Percentiles rank a stretch among this genome's conserved stretches.
Conservation (phyloP, 1,140 invertebrate genomes). For the Caenorhabditis tropicalis region DNA sequence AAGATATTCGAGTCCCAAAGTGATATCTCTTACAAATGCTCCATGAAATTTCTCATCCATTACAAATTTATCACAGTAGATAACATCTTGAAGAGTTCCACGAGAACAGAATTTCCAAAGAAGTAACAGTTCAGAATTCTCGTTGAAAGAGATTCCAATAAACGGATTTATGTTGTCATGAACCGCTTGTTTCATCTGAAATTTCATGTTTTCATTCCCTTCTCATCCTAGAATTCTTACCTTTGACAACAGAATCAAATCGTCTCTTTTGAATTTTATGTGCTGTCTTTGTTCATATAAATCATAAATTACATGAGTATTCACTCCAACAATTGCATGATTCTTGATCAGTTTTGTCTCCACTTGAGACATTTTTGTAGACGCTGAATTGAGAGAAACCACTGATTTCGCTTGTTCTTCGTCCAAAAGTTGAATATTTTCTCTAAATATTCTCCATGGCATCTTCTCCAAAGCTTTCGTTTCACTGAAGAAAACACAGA, state of each 20-base stretch:
- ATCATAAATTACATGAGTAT: slow-evolving; percentile 70
- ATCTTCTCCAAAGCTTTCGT: slow-evolving; percentile 62
- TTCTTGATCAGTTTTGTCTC: slow-evolving; percentile 65
- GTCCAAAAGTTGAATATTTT: slow-evolving; percentile 67
- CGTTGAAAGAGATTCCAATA: slow-evolving; percentile 69
- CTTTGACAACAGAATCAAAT: slow-evolving; percentile 62
- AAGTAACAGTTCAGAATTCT: slow-evolving; percentile 68
- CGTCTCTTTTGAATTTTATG: slow-evolving; percentile 63
- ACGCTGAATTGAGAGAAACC: slow-evolving; percentile 67
- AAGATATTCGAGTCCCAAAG: slow-evolving; percentile 69
- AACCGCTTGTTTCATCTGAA: slow-evolving; percentile 63
- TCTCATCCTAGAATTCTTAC: background rate
- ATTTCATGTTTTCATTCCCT: background rate
- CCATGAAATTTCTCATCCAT: slow-evolving; percentile 70
- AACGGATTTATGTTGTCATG: slow-evolving; percentile 71
- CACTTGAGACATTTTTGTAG: slow-evolving; percentile 68
- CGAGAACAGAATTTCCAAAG: slow-evolving; percentile 71
- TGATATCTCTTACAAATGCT: slow-evolving; percentile 70
- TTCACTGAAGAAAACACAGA: slow-evolving; percentile 67
- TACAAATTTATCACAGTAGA: slow-evolving; percentile 69
- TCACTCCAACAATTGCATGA: slow-evolving; percentile 68
- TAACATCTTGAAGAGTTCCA: slow-evolving; percentile 69
- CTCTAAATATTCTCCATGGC: slow-evolving; percentile 68
- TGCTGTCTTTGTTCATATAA: slow-evolving; percentile 66
- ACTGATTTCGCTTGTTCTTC: slow-evolving; percentile 71